phyloP scores from a whole-genome alignment of 1,140 invertebrate genomes.

The Drosophila micromelanica region DNA sequence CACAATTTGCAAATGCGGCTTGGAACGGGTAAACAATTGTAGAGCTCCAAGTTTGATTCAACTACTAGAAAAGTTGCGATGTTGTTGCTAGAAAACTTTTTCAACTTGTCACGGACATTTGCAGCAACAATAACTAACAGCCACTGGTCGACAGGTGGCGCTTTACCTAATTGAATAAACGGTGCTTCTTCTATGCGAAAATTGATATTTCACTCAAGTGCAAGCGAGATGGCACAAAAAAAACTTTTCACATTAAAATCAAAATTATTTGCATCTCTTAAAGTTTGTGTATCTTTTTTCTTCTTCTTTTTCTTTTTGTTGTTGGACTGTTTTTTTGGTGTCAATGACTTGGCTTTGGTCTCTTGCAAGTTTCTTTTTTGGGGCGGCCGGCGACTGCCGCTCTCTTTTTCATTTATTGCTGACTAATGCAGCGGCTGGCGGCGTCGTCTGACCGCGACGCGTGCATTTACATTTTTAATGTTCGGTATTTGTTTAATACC shows the following conservation, averaged over 20 bases:
- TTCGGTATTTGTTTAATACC: constrained; percentile 39
- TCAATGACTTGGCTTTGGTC: constrained; percentile 54
- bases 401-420: constrained; percentile 63
- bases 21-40: background rate
- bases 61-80: background rate
- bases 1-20: background rate
- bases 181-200: constrained; percentile 20
- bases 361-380: constrained; percentile 73
- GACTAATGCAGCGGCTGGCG: constrained; percentile 47
- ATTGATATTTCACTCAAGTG: constrained; percentile 1
- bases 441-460: constrained; percentile 38
- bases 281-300: constrained; percentile 24
- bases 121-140: constrained; percentile 3
- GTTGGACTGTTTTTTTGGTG: constrained; percentile 22
- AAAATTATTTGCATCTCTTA: constrained; percentile 55
- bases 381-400: constrained; percentile 45
- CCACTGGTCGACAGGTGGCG: constrained; percentile 30
- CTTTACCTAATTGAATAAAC: constrained; percentile 24
- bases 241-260: constrained; percentile 34
- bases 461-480: constrained; percentile 59
- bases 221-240: constrained; percentile 2
- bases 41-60: no score
- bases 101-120: constrained; percentile 13
- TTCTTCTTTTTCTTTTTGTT: constrained; percentile 17
- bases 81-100: constrained; percentile 6